Percentiles rank a stretch among this genome's conserved stretches.
These are phyloP conservation scores for Pogonocichla stellata DNA, from an alignment of 2,113 vertebrate genomes.

Conservation along the genomic window DNA sequence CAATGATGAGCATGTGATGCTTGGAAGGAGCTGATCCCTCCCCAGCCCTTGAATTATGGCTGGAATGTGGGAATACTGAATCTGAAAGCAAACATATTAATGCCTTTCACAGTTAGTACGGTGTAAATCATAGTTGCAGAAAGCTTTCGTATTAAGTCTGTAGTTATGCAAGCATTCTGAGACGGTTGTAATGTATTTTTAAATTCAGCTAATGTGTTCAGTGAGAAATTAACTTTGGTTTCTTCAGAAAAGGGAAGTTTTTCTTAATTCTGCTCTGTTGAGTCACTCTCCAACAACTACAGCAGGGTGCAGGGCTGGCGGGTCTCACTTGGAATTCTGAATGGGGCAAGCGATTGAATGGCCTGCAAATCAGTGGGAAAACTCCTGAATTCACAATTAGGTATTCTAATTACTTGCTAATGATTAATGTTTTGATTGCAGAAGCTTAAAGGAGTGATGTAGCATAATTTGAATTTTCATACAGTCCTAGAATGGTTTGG, in stretches of 20 bases:
- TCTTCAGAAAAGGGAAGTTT: background rate
- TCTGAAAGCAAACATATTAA: background rate
- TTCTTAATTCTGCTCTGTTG: background rate
- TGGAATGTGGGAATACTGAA: background rate
- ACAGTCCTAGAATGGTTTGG: background rate
- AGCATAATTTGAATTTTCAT: background rate
- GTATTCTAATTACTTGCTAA: background rate
- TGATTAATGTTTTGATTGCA: background rate
- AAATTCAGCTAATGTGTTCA: background rate
- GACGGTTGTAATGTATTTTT: background rate
- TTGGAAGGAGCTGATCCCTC: background rate
- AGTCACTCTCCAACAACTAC: background rate
- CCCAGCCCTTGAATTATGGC: background rate
- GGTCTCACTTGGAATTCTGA: background rate
- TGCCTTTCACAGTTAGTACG: background rate
- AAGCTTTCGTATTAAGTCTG: background rate
- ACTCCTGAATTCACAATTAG: background rate
- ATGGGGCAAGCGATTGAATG: background rate
- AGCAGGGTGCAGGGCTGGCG: background rate
- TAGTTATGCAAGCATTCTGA: background rate
- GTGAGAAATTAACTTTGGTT: background rate
- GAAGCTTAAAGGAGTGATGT: background rate
- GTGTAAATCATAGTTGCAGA: background rate
- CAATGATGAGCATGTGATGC: background rate
- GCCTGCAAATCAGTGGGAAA: background rate